Conservation (phyloP, 2,113 vertebrate species). For the Falco punctatus region DNA sequence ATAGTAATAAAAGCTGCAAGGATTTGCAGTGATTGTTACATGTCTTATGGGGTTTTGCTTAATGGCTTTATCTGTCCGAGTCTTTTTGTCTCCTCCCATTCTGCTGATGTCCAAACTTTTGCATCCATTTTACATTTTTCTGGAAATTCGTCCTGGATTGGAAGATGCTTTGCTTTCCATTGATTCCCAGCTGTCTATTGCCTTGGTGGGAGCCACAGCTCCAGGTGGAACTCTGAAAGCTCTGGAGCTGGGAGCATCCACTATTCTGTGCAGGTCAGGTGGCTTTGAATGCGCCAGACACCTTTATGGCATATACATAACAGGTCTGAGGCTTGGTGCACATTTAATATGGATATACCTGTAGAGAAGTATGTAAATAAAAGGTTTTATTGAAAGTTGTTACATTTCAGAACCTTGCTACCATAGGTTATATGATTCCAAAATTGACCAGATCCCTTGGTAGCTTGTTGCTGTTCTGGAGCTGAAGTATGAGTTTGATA, state of each 20-base stretch:
- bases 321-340: background rate
- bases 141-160: background rate
- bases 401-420: background rate
- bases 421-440: rapidly evolving
- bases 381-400: rapidly evolving
- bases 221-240: background rate
- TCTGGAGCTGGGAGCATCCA: background rate
- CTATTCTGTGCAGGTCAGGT: rapidly evolving
- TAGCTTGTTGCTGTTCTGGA: background rate
- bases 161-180: background rate
- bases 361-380: rapidly evolving
- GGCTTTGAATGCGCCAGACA: background rate
- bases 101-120: background rate
- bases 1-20: background rate
- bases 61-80: background rate
- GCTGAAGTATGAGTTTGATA: background rate
- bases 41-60: background rate
- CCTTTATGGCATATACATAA: background rate
- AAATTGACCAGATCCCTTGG: background rate
- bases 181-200: background rate
- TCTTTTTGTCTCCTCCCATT: background rate
- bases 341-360: rapidly evolving
- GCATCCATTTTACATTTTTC: background rate
- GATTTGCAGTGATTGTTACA: background rate
- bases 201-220: background rate